These are phyloP conservation scores for Brachypodius melanocephalos DNA, from an alignment of 2,113 vertebrate species.

Conservation along the genomic window DNA sequence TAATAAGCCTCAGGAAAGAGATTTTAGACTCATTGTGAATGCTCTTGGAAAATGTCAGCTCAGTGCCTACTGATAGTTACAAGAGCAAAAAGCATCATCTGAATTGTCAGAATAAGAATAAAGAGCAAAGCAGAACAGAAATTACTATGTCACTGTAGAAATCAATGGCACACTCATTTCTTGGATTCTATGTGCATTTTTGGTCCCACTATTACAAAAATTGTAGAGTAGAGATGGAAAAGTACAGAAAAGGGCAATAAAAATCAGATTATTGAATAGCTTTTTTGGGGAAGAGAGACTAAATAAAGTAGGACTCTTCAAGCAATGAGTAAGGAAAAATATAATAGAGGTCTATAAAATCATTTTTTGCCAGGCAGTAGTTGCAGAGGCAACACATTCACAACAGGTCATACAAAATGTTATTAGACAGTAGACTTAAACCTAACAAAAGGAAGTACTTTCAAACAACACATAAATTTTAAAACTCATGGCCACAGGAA, in stretches of 20 bases:
- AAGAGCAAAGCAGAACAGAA: constrained; percentile 1
- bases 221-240: not conserved
- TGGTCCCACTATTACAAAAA: constrained; percentile 8
- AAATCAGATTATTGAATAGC: not conserved
- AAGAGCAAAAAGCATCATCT: constrained; percentile 13
- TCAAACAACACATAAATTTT: not conserved
- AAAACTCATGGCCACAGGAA: not conserved
- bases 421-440: not conserved
- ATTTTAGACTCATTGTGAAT: constrained; percentile 18
- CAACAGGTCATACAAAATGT: not conserved
- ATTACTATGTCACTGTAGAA: not conserved
- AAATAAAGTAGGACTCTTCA: not conserved
- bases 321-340: not conserved
- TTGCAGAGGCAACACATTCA: not conserved
- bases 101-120: constrained; percentile 19
- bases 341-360: constrained; percentile 4
- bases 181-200: not conserved
- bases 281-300: not conserved
- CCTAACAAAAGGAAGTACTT: not conserved
- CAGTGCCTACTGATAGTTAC: constrained; percentile 1
- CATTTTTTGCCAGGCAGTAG: not conserved
- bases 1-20: constrained; percentile 42
- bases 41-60: not conserved
- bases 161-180: not conserved
- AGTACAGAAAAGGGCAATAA: not conserved